Percentiles rank a stretch among this genome's conserved stretches.
phyloP scores from a whole-genome alignment of 2,888 invertebrate species.

The Xestobium rufovillosum region DNA sequence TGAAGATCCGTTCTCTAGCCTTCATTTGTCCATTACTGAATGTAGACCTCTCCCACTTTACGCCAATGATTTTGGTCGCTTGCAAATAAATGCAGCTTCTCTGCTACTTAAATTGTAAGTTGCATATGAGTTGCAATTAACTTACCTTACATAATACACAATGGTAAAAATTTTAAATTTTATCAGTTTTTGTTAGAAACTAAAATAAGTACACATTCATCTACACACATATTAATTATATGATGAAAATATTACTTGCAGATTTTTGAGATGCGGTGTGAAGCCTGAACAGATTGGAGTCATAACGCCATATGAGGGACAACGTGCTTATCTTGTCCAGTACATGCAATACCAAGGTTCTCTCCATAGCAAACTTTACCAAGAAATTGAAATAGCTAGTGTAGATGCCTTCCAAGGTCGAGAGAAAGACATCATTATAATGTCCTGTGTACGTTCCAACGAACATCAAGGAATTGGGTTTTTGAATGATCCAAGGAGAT shows the following conservation, averaged over 20 bases:
- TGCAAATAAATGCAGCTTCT: too few relatives aligned
- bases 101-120: too few relatives aligned
- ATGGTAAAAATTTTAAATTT: too few relatives aligned
- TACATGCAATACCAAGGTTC: conserved; percentile 99
- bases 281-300: conserved; percentile 98
- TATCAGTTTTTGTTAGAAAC: too few relatives aligned
- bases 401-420: conserved; percentile 99
- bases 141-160: too few relatives aligned
- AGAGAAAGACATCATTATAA: conserved; percentile 98
- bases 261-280: conserved; percentile 89
- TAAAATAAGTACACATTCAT: too few relatives aligned
- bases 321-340: conserved; percentile 93
- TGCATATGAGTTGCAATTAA: too few relatives aligned
- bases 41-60: too few relatives aligned
- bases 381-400: conserved; percentile 98
- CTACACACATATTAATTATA: too few relatives aligned
- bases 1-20: too few relatives aligned
- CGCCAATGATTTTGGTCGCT: too few relatives aligned
- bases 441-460: conserved; percentile 98
- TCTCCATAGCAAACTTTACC: conserved; percentile 91
- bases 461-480: conserved; percentile 98
- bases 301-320: conserved; percentile 98
- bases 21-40: too few relatives aligned
- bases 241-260: conserved; percentile 27
- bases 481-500: conserved; percentile 91